Evolutionary conservation across 2,797 vertebrate species (phyloP).

Genomic region (Spinibarbus caldwelli): DNA sequence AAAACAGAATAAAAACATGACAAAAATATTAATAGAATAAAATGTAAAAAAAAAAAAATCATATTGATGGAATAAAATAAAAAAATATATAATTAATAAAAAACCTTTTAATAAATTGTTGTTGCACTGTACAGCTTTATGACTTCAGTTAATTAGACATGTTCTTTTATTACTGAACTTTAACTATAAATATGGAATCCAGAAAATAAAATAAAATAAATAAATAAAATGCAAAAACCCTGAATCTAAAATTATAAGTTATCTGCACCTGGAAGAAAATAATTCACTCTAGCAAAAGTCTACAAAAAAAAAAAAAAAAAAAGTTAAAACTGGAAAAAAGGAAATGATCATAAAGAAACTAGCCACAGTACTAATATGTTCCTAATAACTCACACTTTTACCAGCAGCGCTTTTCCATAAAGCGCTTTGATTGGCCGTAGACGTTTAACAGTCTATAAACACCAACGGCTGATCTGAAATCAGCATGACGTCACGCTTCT

Average conservation of each 20-base stretch:
- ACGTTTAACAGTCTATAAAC: slow-evolving; percentile 53
- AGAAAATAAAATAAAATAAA: background rate
- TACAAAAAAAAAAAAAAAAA: slow-evolving; percentile 55
- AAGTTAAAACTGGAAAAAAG: slow-evolving; percentile 11
- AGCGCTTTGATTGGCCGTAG: slow-evolving; percentile 39
- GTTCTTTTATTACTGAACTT: background rate
- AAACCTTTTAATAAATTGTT: too few relatives aligned
- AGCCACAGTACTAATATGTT: slow-evolving; percentile 62
- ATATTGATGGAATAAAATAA: too few relatives aligned
- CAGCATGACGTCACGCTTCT: background rate
- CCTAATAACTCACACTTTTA: slow-evolving; percentile 75
- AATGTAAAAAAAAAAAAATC: background rate
- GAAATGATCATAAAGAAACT: slow-evolving; percentile 63
- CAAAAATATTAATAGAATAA: too few relatives aligned
- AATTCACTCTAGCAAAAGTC: slow-evolving; percentile 54
- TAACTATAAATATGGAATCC: background rate
- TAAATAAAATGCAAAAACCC: background rate
- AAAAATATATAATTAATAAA: too few relatives aligned
- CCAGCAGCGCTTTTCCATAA: slow-evolving; percentile 46
- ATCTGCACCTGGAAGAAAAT: slow-evolving; percentile 37
- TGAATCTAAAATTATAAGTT: slow-evolving; percentile 46
- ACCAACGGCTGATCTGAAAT: slow-evolving; percentile 2
- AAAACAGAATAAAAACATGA: too few relatives aligned
- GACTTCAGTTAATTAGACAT: background rate
- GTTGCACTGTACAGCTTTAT: background rate